Base-by-base conservation (phyloP, 2,888 invertebrate species). In the Camponotus fellah region DNA sequence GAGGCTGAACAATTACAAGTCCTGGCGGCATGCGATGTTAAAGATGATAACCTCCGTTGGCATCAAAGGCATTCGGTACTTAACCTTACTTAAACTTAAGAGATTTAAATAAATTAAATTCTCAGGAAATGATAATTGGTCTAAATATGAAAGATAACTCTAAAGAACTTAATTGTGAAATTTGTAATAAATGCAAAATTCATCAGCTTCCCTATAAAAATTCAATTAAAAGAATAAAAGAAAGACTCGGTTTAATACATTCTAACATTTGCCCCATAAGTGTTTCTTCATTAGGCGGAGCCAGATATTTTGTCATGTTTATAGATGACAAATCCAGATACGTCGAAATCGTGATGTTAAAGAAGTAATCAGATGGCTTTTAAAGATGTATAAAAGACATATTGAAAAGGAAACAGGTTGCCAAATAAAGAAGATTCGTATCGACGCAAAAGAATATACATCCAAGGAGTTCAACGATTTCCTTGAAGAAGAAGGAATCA, bases 21-120 rank as follows among this genome's bases (percentile, higher is more conserved):
- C 0, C 53, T 65, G 14, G 12, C 56, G n/a, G 43, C 17, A 17
- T 12, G 9, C 6, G 46, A 81, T 10, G 56, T 49, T 3, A 32
- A 21, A 4, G 34, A 81, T 2, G 26, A n/a, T 2, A 77, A n/a
- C 2, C 58, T 46, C 12, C 77, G 80, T 49, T 89, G 87, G 90
- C 90, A 89, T 60, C 62, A 86, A 56, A 74, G 88, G 49, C n/a
- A n/a, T 83, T 65, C 37, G 87, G 87, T n/a, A n/a, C n/a, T n/a
- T n/a, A n/a, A n/a, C 32, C 88, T n/a, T n/a, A 90, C 46, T n/a
- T 89, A n/a, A 89, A 90, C 40, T 9, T 87, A 4, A 14, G 64
- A 10, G 88, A 88, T 68, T 58, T 89, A 60, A 85, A 79, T n/a
- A 86, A 74, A n/a, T 49, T 89, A 49, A 68, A 81, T 21, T 72